Base-by-base conservation (phyloP, 2,888 invertebrate genomes). In the Trichopoda pennipes region DNA sequence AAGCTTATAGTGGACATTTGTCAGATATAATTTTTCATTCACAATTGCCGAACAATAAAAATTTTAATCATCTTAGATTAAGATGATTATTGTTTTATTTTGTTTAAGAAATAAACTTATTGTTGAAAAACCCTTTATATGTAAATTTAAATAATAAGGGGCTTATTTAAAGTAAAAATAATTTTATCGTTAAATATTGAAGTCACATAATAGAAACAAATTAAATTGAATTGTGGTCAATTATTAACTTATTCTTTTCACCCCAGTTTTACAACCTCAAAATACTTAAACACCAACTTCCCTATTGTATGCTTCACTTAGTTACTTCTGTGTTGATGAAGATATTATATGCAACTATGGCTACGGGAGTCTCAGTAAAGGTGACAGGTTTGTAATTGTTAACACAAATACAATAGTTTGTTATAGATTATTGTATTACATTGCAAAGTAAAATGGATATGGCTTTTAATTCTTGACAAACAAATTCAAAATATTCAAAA, bases 351-450 rank as follows among this genome's bases (percentile, higher is more conserved):
- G 47, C 44, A 38, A 9, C 35, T 56, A 70, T 63, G 42, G 17
- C 61, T 35, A 47, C 69, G 61, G 69, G 61, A 38, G 53, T 70
- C 19, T 23, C 23, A 55, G 16, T 56, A 60, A 35, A 64, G 56
- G 56, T 74, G 49, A 55, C 49, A 23, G 56, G 69, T 23, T 63
- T 63, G 28, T 42, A 38, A 74, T 74, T 80, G 56, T 63, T 74
- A 63, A 56, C 56, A 51, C 35, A 69, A 63, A 56, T 51, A 51
- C 35, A 69, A 74, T 69, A 69, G 55, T 63, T 63, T 21, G 56
- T 6, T 56, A 56, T 49, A 16, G 56, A 69, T 74, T 69, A 64
- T 55, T 55, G 63, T 55, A 49, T 23, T 35, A 49, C 56, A 53
- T 42, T 49, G 28, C 16, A n/a, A 49, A 23, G n/a, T 56, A 19